Evolutionary conservation across 2,113 vertebrate genomes (phyloP).

Genomic region (Gila orcuttii): DNA sequence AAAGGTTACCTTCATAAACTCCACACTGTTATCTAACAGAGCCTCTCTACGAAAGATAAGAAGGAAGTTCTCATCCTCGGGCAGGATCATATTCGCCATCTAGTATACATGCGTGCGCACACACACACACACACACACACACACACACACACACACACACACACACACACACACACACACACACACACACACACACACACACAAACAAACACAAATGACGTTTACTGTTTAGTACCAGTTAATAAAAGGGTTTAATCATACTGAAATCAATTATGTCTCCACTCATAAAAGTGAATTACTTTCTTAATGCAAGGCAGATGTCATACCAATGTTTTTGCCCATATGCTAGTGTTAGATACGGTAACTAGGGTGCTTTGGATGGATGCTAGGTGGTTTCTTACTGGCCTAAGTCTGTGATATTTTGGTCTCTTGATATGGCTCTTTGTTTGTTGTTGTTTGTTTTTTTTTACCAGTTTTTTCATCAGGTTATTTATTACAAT

Average conservation of each 20-base stretch:
- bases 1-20: slow-evolving; percentile 90
- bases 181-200: slow-evolving; percentile 14
- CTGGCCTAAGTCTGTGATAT: no score
- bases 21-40: slow-evolving; percentile 91
- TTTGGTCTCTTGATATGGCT: no score
- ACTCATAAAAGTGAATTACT: background rate
- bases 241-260: background rate
- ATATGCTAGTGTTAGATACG: no score
- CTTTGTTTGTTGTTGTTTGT: no score
- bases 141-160: slow-evolving; percentile 7
- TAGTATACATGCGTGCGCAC: slow-evolving; percentile 60
- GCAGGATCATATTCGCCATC: slow-evolving; percentile 90
- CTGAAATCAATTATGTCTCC: background rate
- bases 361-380: no score
- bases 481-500: no score
- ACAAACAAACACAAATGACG: slow-evolving; percentile 12
- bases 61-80: slow-evolving; percentile 93
- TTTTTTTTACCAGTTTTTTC: no score
- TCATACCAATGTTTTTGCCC: no score
- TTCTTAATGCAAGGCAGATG: background rate
- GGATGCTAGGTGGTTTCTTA: no score
- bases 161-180: slow-evolving; percentile 7
- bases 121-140: slow-evolving; percentile 9
- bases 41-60: slow-evolving; percentile 90
- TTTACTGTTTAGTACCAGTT: background rate